Evolutionary conservation across 1,140 invertebrate species (phyloP), one percentile per base, ranked within the genome.

Genomic region (Marisa cornuarietis): DNA sequence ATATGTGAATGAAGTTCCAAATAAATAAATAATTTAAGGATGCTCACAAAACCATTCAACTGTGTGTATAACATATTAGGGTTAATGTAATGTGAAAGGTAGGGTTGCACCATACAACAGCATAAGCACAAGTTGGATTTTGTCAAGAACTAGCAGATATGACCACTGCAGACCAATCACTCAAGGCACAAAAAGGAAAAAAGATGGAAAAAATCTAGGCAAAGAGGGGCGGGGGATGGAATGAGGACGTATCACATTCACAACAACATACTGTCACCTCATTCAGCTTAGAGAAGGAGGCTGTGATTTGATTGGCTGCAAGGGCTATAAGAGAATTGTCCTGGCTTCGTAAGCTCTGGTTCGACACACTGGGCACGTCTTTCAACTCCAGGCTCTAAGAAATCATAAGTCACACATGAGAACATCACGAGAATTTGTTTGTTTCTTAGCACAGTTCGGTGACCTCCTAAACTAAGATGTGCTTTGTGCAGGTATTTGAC

Each of bases 261-360:
- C 54, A 9, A 58, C 54, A 58, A 58, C 16, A 18, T 18, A 58
- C 54, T 58, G 71, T 82, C 80, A 83, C 84, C 82, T 83, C 82
- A 71, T 85, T 85, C 51, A 85, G 78, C 73, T 83, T 83, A 73
- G 82, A 83, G 66, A 85, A 76, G 22, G 84, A 85, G n/a, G 81
- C 82, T 77, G 84, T 85, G 77, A 83, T 81, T 80, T 83, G 80
- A 81, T 81, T 82, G 74, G 84, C 84, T 78, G 84, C 76, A 75
- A 83, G 81, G 66, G 81, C 80, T 65, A 85, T 82, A 31, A 85
- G 82, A 24, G 82, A 82, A 75, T 83, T 83, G 80, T 85, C 84
- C 24, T 75, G 72, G 75, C 79, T 78, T 51, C 71, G 69, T 71
- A 82, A 42, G 77, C 76, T 81, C 62, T 79, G 76, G 61, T 76